Conservation (phyloP, 2,113 vertebrate species). For the Pollimyrus isidori region DNA sequence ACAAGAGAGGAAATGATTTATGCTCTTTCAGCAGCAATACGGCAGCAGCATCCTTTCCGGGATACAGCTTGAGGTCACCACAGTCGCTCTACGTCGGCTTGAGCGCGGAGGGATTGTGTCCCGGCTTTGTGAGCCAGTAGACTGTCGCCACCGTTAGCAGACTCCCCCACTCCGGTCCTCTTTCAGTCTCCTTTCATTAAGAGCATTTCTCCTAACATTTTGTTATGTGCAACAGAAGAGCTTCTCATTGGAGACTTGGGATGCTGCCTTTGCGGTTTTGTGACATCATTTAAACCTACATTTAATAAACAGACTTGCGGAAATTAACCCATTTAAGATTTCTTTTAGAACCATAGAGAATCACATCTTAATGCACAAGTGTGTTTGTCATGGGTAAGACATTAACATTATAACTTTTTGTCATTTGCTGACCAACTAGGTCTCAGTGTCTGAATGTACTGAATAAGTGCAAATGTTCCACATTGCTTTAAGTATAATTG, state of each 20-base stretch:
- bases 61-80: background rate
- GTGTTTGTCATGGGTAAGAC: background rate
- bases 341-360: background rate
- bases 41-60: background rate
- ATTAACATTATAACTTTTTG: background rate
- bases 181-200: background rate
- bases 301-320: background rate
- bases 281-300: background rate
- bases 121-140: background rate
- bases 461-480: background rate
- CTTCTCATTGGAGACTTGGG: background rate
- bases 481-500: background rate
- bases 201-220: background rate
- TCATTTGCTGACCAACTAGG: background rate
- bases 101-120: background rate
- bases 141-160: background rate
- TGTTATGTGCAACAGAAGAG: background rate
- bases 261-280: background rate
- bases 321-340: background rate
- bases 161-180: background rate
- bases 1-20: background rate
- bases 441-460: background rate
- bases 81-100: background rate
- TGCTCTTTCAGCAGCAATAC: background rate
- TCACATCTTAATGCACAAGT: background rate